Percentiles rank a stretch among this genome's conserved stretches.
Conservation (phyloP, 2,113 vertebrate species). For the Pygoscelis antarcticus region DNA sequence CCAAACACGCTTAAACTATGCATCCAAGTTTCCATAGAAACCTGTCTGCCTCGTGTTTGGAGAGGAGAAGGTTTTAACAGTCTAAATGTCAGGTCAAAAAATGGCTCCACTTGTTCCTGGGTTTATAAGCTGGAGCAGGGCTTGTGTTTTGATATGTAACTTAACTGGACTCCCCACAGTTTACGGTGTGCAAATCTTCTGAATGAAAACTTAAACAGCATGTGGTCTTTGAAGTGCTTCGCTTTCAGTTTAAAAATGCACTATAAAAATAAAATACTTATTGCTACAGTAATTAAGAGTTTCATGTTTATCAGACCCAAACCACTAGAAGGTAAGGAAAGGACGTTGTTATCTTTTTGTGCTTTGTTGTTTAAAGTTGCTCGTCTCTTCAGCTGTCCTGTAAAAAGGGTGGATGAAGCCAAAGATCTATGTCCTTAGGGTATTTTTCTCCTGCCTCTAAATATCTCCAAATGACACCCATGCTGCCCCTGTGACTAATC, state of each 20-base stretch:
- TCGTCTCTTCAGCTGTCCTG: neutral
- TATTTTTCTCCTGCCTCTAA: conserved; percentile 15
- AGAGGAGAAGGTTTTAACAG: neutral
- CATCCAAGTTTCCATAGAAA: conserved; percentile 57
- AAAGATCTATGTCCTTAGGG: conserved; percentile 8
- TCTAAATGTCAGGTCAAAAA: conserved; percentile 21
- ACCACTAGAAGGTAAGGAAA: neutral
- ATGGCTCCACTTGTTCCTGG: neutral
- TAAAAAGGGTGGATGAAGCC: neutral
- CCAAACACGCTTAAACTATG: neutral
- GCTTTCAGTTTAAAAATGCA: neutral
- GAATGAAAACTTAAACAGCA: neutral
- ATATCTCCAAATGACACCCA: neutral
- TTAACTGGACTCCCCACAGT: neutral
- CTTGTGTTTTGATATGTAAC: neutral
- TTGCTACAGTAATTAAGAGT: neutral
- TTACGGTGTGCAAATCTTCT: neutral
- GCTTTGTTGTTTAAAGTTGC: neutral
- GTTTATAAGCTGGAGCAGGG: neutral
- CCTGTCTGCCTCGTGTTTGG: neutral
- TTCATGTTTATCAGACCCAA: neutral
- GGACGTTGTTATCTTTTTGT: neutral
- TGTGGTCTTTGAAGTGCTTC: neutral
- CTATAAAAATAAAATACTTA: neutral
- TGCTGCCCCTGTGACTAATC: conserved; percentile 54